Evolutionary conservation across 1,140 invertebrate species (phyloP).

Genomic region (Andrena cerasifolii): DNA sequence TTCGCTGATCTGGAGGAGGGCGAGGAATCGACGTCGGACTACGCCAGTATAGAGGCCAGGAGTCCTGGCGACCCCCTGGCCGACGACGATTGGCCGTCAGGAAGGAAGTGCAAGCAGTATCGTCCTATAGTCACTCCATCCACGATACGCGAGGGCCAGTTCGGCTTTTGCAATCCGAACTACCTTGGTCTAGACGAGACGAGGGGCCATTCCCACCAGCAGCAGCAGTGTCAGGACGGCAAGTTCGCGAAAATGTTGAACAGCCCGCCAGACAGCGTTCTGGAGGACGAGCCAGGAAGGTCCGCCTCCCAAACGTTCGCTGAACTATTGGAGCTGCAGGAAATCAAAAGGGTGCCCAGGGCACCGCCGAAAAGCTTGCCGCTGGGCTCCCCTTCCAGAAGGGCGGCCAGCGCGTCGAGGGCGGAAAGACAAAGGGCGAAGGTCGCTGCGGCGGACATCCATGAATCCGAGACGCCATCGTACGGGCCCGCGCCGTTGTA

Average conservation of each 20-base stretch:
- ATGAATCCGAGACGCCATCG: conserved; percentile 70
- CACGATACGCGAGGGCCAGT: conserved; percentile 82
- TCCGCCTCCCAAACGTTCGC: conserved; percentile 80
- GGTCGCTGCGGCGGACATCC: conserved; percentile 71
- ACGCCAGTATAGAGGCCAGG: conserved; percentile 88
- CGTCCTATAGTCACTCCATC: conserved; percentile 67
- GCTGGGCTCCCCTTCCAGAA: conserved; percentile 78
- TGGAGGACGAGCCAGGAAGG: conserved; percentile 81
- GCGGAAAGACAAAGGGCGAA: conserved; percentile 80
- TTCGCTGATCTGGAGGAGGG: conserved; percentile 85
- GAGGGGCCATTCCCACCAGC: conserved; percentile 31
- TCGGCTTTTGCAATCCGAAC: conserved; percentile 89
- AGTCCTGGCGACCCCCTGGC: conserved; percentile 81
- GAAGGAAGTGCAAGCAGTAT: conserved; percentile 71
- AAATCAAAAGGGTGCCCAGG: conserved; percentile 73
- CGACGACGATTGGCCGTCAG: conserved; percentile 82
- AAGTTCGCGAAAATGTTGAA: conserved; percentile 82
- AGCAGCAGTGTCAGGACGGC: conserved; percentile 69
- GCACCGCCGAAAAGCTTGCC: conserved; percentile 79
- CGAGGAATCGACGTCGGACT: conserved; percentile 89
- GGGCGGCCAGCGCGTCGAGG: conserved; percentile 80
- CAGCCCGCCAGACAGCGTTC: conserved; percentile 82
- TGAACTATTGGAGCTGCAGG: conserved; percentile 78
- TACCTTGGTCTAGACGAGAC: conserved; percentile 86
- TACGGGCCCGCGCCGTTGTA: conserved; percentile 83